A percentile compares a stretch with the other conserved stretches of the same genome.
These are phyloP conservation scores for Mythimna albipuncta DNA, from an alignment of 2,888 invertebrate genomes.

Conservation along the genomic window DNA sequence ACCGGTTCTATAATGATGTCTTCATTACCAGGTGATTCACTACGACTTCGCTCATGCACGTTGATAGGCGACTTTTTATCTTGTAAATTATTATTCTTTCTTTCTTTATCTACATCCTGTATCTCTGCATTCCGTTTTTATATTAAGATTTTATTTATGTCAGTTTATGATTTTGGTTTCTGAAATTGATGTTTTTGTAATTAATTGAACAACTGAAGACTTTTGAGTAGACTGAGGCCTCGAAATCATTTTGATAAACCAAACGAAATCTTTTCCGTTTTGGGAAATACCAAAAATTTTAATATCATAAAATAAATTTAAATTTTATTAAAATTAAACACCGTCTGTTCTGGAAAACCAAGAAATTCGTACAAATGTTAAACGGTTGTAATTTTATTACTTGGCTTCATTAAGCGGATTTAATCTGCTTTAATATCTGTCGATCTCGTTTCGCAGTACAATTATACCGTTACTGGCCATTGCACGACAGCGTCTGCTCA, in stretches of 20 bases:
- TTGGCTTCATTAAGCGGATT: conserved; percentile 84
- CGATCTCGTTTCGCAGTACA: conserved; percentile 87
- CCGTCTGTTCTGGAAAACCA: conserved; percentile 60
- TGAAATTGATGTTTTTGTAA: background rate
- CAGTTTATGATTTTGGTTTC: conserved; percentile 12
- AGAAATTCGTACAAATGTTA: conserved; percentile 74
- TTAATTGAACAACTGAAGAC: too few species aligned
- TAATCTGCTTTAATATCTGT: conserved; percentile 87
- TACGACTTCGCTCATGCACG: conserved; percentile 71
- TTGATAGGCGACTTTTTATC: conserved; percentile 69
- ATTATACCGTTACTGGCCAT: conserved; percentile 89
- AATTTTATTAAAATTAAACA: conserved; percentile 48
- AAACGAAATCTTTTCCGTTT: conserved; percentile 40
- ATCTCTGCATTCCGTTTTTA: conserved; percentile 41
- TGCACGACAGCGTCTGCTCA: conserved; percentile 88
- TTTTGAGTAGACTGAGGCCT: conserved; percentile 14
- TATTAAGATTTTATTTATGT: conserved; percentile 23
- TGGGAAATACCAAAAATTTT: conserved; percentile 46
- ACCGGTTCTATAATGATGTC: conserved; percentile 88
- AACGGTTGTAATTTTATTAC: conserved; percentile 76
- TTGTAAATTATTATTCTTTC: conserved; percentile 61
- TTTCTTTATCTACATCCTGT: conserved; percentile 56
- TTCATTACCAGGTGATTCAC: conserved; percentile 87
- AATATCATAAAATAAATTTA: background rate
- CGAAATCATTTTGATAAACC: conserved; percentile 28